Evolutionary conservation across 2,888 invertebrate species (phyloP).

Genomic region (Miltochrista miniata): DNA sequence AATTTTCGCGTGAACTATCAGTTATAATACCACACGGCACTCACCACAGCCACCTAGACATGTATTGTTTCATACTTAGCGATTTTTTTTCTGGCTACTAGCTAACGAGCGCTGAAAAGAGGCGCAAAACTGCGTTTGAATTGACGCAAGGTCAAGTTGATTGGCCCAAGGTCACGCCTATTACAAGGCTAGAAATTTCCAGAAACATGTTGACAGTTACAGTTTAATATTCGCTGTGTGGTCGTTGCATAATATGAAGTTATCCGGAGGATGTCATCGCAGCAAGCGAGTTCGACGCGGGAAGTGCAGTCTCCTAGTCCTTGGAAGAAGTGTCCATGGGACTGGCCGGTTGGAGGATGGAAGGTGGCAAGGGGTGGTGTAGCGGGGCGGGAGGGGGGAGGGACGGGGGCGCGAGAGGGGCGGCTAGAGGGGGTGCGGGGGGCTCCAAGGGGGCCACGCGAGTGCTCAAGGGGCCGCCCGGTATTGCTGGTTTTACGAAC

Average conservation of each 20-base stretch:
- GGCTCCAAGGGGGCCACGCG: slow-evolving; percentile 84
- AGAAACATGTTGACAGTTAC: too few relatives aligned
- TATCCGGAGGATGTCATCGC: slow-evolving; percentile 5
- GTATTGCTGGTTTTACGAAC: slow-evolving; percentile 94
- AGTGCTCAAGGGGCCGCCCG: slow-evolving; percentile 70
- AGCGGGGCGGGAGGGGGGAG: slow-evolving; percentile 28
- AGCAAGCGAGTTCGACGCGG: slow-evolving; percentile 6
- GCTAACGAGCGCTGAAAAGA: too few relatives aligned
- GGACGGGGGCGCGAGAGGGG: slow-evolving; percentile 34
- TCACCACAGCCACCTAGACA: too few relatives aligned
- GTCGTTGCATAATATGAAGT: not conserved
- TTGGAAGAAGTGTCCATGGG: slow-evolving; percentile 89
- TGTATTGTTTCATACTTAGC: too few relatives aligned
- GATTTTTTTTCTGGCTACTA: too few relatives aligned
- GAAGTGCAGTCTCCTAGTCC: slow-evolving; percentile 62
- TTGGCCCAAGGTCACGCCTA: too few relatives aligned
- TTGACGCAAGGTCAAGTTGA: too few relatives aligned
- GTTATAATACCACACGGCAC: too few relatives aligned
- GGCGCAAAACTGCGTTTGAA: too few relatives aligned
- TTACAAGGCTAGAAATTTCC: too few relatives aligned
- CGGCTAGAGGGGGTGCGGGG: slow-evolving; percentile 34
- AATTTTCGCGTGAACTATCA: too few relatives aligned
- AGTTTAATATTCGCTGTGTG: too few relatives aligned
- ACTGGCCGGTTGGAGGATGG: slow-evolving; percentile 86
- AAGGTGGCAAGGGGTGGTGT: slow-evolving; percentile 22